Percentiles rank a stretch among this genome's conserved stretches.
Conservation (phyloP, 1,140 invertebrate genomes). For the Aethina tumida region DNA sequence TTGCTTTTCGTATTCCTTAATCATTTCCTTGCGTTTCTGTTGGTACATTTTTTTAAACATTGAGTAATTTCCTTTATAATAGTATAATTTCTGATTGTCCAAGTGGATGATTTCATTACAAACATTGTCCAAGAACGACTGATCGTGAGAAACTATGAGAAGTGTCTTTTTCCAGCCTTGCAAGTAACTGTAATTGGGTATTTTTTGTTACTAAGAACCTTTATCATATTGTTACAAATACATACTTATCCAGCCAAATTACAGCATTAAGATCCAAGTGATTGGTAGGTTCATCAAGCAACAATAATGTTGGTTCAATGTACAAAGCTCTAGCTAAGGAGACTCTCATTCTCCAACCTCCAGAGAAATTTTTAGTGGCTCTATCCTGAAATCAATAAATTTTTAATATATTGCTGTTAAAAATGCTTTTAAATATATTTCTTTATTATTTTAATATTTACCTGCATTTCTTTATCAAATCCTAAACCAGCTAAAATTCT, state of each 20-base stretch:
- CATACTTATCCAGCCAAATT: constrained; percentile 97
- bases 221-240: constrained; percentile 16
- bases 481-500: constrained; percentile 95
- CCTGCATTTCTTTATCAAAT: constrained; percentile 89
- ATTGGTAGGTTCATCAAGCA: constrained; percentile 96
- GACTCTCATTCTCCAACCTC: constrained; percentile 98
- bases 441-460: constrained; percentile 7
- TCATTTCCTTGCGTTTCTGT: constrained; percentile 89
- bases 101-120: constrained; percentile 98
- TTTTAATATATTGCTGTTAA: too few species aligned
- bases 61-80: constrained; percentile 97
- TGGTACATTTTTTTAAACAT: constrained; percentile 99
- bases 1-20: constrained; percentile 98
- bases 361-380: constrained; percentile 92
- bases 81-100: constrained; percentile 88
- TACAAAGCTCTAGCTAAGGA: constrained; percentile 85
- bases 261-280: constrained; percentile 95
- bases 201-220: constrained; percentile 7
- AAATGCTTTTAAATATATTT: background rate
- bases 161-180: constrained; percentile 98
- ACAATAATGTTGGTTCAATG: constrained; percentile 85
- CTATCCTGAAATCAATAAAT: constrained; percentile 42
- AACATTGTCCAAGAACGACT: constrained; percentile 98
- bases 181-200: constrained; percentile 77
- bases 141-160: constrained; percentile 96